Evolutionary conservation across 2,113 vertebrate species (phyloP), one percentile per base, ranked within the genome.

Genomic region (Hippocampus barbouri): DNA sequence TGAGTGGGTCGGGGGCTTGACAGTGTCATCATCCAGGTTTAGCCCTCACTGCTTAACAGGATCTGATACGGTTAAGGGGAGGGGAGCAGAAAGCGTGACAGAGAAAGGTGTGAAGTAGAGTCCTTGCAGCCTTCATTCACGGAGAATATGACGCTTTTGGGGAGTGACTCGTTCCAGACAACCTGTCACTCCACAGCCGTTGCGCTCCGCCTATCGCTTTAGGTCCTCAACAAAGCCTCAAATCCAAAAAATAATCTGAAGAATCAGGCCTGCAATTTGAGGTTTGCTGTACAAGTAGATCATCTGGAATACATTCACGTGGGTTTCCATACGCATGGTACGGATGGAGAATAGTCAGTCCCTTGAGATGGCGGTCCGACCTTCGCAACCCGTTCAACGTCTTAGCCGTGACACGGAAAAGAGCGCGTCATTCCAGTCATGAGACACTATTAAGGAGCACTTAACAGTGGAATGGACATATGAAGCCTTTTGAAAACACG

Each of bases 271-370:
- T 85, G 86, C 87, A 88, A 85, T 76, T 85, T 82, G 81, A 66
- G 10, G 45, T 66, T 16, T 82, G 82, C 79, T 78, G 77, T 75
- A 86, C 82, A 78, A 81, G 76, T 74, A 85, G 78, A 87, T 85
- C 82, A 87, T 86, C 82, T 85, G 84, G 84, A 89, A 90, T 91
- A 91, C 90, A 91, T 91, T 91, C 90, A 90, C 77, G 54, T 84
- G 71, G 84, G 78, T 85, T 83, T 85, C 85, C 89, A 59, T 87
- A 86, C 85, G 1, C 62, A 2, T 1, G 63, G 89, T 84, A 83
- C 15, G 81, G 79, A 85, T 60, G 69, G 78, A 72, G 69, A 85
- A 78, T 80, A 16, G 45, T 76, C 79, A 71, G 67, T 89, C 80
- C 84, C 83, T 84, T 80, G 79, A 87, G 85, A 79, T 76, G 72